A percentile compares a stretch with the other conserved stretches of the same genome.
Evolutionary conservation across 2,113 vertebrate species (phyloP).

Genomic region (Corythornis vintsioides): DNA sequence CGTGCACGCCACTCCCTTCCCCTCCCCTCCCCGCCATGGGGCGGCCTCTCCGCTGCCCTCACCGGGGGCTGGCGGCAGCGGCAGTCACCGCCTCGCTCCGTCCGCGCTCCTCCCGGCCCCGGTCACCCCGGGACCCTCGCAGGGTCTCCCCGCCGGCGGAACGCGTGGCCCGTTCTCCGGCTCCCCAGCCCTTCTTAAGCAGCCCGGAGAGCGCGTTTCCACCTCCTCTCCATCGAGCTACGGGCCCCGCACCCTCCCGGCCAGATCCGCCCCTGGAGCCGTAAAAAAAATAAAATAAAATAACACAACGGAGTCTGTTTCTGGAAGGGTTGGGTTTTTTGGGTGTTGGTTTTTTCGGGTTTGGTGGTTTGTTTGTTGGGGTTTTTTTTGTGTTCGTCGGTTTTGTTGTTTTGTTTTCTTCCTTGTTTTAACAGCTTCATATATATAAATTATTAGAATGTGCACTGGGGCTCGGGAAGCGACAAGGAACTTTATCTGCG

Average conservation of each 20-base stretch:
- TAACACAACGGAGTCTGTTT: conserved; percentile 69
- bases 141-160: neutral
- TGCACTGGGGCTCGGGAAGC: conserved; percentile 37
- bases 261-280: neutral
- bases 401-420: neutral
- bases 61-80: neutral
- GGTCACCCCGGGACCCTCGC: neutral
- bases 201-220: no score
- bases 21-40: neutral
- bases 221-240: no score
- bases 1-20: neutral
- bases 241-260: neutral
- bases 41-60: no score
- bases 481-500: conserved; percentile 6
- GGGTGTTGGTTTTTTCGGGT: conserved; percentile 30
- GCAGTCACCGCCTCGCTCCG: neutral
- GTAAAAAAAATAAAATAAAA: neutral
- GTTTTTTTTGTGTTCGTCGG: neutral
- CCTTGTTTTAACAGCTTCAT: conserved; percentile 73
- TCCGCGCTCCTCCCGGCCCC: no score
- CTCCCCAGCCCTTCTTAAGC: no score
- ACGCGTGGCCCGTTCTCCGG: no score
- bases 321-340: conserved; percentile 60
- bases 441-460: conserved; percentile 80
- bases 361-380: no score